Percentiles rank a stretch among this genome's conserved stretches.
Conservation (phyloP, 2,888 invertebrate genomes). For the Ceriagrion tenellum region DNA sequence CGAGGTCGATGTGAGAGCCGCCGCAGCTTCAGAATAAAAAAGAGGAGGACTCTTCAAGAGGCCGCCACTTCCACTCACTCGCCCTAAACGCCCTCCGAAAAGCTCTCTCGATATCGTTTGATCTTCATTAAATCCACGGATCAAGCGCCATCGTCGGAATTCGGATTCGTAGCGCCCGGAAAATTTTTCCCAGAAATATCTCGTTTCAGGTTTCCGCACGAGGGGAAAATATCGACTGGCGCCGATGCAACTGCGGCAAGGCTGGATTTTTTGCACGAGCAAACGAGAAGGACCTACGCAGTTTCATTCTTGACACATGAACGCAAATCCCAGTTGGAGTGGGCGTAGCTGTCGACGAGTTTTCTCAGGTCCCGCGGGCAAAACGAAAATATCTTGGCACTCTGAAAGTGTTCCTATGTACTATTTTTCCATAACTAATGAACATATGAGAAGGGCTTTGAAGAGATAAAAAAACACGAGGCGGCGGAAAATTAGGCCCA, state of each 20-base stretch:
- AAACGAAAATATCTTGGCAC: not conserved
- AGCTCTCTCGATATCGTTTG: conserved; percentile 5
- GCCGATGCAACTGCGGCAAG: not conserved
- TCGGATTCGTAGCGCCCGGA: not conserved
- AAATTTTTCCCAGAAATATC: not conserved
- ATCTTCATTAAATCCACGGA: not conserved
- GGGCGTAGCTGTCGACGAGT: not conserved
- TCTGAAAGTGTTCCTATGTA: not conserved
- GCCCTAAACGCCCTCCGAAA: not conserved
- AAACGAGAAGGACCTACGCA: not conserved
- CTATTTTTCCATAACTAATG: not conserved
- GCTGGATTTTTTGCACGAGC: not conserved
- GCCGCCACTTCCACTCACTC: not conserved
- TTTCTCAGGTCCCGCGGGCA: not conserved
- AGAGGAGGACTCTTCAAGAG: no score
- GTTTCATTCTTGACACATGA: not conserved
- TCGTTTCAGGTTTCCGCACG: not conserved
- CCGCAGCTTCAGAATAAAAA: not conserved
- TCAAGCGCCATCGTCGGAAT: not conserved
- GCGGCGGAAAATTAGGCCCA: not conserved
- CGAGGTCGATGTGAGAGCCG: not conserved
- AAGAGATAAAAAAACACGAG: not conserved
- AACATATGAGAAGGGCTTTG: not conserved
- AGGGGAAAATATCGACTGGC: not conserved
- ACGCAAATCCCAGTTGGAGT: not conserved